A percentile compares a stretch with the other conserved stretches of the same genome.
Conservation (phyloP, 1,140 invertebrate genomes). For the Rhagoletis zephyria region DNA sequence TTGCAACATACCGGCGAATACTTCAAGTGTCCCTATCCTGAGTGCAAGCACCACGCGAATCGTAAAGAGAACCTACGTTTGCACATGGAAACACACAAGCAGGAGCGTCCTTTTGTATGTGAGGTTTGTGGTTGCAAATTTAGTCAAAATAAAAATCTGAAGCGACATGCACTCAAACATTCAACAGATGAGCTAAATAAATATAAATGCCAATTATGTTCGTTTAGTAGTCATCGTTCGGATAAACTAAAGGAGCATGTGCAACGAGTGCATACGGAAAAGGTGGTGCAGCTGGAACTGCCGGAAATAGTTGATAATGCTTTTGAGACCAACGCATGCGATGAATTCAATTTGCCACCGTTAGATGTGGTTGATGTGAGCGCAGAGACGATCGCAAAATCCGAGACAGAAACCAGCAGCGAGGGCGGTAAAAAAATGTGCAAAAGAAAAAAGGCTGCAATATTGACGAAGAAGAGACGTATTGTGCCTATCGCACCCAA, state of each 20-base stretch:
- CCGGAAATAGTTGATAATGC: constrained; percentile 69
- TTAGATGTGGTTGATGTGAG: background rate
- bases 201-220: constrained; percentile 73
- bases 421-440: background rate
- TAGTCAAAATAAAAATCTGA: constrained; percentile 74
- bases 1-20: constrained; percentile 76
- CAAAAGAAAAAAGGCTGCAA: background rate
- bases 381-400: background rate
- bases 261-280: constrained; percentile 72
- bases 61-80: constrained; percentile 75
- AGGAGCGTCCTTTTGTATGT: constrained; percentile 75
- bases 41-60: constrained; percentile 74
- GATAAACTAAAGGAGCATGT: constrained; percentile 77
- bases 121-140: constrained; percentile 75
- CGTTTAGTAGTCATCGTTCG: constrained; percentile 75
- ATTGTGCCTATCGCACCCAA: background rate
- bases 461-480: background rate
- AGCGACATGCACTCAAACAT: constrained; percentile 74
- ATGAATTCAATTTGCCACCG: constrained; percentile 65
- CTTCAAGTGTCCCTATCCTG: constrained; percentile 75
- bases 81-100: constrained; percentile 76
- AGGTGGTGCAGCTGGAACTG: constrained; percentile 70
- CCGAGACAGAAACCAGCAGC: no score
- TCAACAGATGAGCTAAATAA: constrained; percentile 62
- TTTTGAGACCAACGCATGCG: constrained; percentile 64